A percentile compares a stretch with the other conserved stretches of the same genome.
phyloP scores from a whole-genome alignment of 1,140 invertebrate genomes.

The Calephelis virginiensis region DNA sequence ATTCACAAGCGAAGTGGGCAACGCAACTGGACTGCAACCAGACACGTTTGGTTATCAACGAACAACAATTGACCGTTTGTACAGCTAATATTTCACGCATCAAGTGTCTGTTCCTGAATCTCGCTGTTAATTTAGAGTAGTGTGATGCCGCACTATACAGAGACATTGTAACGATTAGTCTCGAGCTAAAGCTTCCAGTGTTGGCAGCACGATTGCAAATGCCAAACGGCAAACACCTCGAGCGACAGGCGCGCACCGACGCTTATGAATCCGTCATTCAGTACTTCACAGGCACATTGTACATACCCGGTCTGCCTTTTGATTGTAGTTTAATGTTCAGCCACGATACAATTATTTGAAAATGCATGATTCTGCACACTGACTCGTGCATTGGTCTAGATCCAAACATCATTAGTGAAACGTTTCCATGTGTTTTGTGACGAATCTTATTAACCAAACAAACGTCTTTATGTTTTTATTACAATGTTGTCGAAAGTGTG shows the following conservation, averaged over 20 bases:
- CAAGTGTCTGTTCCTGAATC: slow-evolving; percentile 69
- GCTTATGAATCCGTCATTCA: slow-evolving; percentile 63
- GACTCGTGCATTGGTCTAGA: slow-evolving; percentile 12
- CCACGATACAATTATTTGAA: slow-evolving; percentile 46
- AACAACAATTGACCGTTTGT: slow-evolving; percentile 57
- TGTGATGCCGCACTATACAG: slow-evolving; percentile 66
- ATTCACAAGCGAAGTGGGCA: slow-evolving; percentile 42
- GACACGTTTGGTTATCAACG: slow-evolving; percentile 30
- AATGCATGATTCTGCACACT: slow-evolving; percentile 63
- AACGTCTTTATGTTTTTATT: slow-evolving; percentile 9
- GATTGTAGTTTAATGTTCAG: slow-evolving; percentile 60
- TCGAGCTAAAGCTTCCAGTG: slow-evolving; percentile 64
- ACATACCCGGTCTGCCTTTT: slow-evolving; percentile 62
- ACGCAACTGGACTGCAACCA: slow-evolving; percentile 28
- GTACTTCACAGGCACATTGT: slow-evolving; percentile 52
- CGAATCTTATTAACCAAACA: neutral
- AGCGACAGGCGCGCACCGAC: slow-evolving; percentile 66
- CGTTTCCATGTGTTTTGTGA: slow-evolving; percentile 5
- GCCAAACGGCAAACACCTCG: slow-evolving; percentile 57
- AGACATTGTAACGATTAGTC: slow-evolving; percentile 60
- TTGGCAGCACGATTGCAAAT: slow-evolving; percentile 56
- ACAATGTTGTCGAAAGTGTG: slow-evolving; percentile 8
- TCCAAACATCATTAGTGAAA: slow-evolving; percentile 4
- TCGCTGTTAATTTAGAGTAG: slow-evolving; percentile 73
- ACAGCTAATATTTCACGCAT: slow-evolving; percentile 67